Conservation (phyloP, 2,113 vertebrate genomes). For the Clarias macrocephalus region DNA sequence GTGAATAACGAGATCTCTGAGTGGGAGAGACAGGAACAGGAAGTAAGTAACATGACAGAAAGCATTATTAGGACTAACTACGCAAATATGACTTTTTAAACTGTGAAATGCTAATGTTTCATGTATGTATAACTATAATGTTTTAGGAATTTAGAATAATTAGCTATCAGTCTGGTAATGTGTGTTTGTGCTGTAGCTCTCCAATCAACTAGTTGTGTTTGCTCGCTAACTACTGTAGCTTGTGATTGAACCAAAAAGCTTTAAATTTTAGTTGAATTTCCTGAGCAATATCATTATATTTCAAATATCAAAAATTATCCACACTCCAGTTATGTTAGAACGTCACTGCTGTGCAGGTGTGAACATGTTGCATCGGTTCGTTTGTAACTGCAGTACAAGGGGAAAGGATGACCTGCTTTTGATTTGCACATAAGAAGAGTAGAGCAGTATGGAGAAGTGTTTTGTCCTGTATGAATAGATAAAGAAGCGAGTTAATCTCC, state of each 20-base stretch:
- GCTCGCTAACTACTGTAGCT: neutral
- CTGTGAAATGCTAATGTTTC: neutral
- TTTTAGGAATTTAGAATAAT: neutral
- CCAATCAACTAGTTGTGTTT: neutral
- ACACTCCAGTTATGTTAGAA: too few species aligned
- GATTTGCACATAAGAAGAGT: too few species aligned
- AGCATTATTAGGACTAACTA: neutral
- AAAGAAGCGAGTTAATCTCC: too few species aligned
- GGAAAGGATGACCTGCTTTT: too few species aligned
- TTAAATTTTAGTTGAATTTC: neutral
- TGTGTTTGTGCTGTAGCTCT: neutral
- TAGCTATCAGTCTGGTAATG: neutral
- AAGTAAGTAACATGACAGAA: constrained; percentile 66
- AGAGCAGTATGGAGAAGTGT: too few species aligned
- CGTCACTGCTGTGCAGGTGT: too few species aligned
- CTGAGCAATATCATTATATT: neutral
- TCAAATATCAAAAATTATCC: neutral
- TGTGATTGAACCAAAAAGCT: neutral
- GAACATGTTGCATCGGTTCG: too few species aligned
- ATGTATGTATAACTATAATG: too few species aligned
- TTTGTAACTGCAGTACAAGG: too few species aligned
- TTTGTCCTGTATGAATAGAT: too few species aligned
- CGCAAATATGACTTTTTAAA: too few species aligned
- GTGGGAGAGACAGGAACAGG: constrained; percentile 79
- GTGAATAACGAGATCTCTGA: constrained; percentile 72